Evolutionary conservation across 1,140 invertebrate genomes (phyloP).

Genomic region (Epicauta chinensis): DNA sequence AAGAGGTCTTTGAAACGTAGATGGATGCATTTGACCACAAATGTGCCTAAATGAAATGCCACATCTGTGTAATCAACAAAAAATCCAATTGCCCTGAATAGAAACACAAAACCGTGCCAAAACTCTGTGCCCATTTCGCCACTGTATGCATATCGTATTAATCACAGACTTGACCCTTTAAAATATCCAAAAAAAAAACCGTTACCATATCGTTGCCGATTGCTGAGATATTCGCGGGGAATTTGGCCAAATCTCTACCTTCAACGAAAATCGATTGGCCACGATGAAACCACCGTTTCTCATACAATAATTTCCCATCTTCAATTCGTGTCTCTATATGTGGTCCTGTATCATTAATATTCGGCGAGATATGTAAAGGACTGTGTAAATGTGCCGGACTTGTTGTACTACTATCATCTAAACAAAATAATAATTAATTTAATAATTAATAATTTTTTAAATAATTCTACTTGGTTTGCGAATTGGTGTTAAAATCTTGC

Average conservation of each 20-base stretch:
- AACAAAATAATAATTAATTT: constrained; percentile 20
- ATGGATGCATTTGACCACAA: no score
- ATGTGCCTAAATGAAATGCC: no score
- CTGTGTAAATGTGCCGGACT: constrained; percentile 3
- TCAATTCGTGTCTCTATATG: constrained; percentile 79
- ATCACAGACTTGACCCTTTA: no score
- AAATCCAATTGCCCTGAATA: no score
- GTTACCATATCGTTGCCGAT: constrained; percentile 83
- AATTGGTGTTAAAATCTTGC: constrained; percentile 48
- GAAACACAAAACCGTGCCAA: no score
- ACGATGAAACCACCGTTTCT: constrained; percentile 90
- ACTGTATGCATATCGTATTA: no score
- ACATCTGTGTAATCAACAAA: no score
- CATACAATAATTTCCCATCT: constrained; percentile 90
- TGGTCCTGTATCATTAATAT: constrained; percentile 41
- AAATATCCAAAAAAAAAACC: neutral
- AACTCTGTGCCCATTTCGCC: no score
- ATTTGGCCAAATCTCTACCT: constrained; percentile 77
- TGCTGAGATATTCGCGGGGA: constrained; percentile 79
- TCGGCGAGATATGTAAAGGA: constrained; percentile 41
- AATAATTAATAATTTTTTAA: constrained; percentile 4
- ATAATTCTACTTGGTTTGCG: constrained; percentile 41
- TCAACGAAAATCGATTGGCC: constrained; percentile 87
- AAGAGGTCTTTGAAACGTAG: no score
- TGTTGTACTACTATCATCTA: constrained; percentile 25